A percentile compares a stretch with the other conserved stretches of the same genome.
Evolutionary conservation across 2,888 invertebrate species (phyloP).

Genomic region (Rhamphomyia laevipes): DNA sequence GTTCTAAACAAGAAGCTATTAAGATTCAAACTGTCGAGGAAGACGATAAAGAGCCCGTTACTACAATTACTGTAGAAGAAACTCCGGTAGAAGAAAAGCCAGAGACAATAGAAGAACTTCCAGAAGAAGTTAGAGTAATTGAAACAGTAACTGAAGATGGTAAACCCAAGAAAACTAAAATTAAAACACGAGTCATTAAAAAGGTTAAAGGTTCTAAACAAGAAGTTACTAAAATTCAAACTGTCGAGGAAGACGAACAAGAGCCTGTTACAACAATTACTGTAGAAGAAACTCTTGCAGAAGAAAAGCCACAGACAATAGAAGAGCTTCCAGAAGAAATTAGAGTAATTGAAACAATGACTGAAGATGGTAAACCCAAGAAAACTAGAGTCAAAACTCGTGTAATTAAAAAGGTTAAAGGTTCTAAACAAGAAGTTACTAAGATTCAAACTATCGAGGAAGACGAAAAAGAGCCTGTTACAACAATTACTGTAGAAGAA

Average conservation of each 20-base stretch:
- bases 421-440: constrained; percentile 21
- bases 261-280: constrained; percentile 28
- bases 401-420: constrained; percentile 25
- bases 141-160: constrained; percentile 13
- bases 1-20: constrained; percentile 27
- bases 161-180: constrained; percentile 22
- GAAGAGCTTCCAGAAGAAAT: constrained; percentile 20
- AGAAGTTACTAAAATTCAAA: constrained; percentile 34
- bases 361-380: constrained; percentile 23
- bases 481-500: constrained; percentile 20
- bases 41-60: constrained; percentile 28
- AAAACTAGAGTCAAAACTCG: constrained; percentile 29
- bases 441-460: constrained; percentile 25
- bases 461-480: constrained; percentile 26
- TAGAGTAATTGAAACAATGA: constrained; percentile 18
- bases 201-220: constrained; percentile 30
- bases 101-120: constrained; percentile 18
- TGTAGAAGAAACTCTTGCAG: constrained; percentile 18
- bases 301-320: constrained; percentile 13
- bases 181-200: constrained; percentile 28
- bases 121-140: constrained; percentile 13
- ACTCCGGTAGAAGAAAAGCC: constrained; percentile 10
- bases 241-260: constrained; percentile 32
- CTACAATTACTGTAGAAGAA: constrained; percentile 19
- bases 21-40: constrained; percentile 35